A percentile compares a stretch with the other conserved stretches of the same genome.
phyloP scores from a whole-genome alignment of 2,888 invertebrate species.

The Drosophila picticornis region DNA sequence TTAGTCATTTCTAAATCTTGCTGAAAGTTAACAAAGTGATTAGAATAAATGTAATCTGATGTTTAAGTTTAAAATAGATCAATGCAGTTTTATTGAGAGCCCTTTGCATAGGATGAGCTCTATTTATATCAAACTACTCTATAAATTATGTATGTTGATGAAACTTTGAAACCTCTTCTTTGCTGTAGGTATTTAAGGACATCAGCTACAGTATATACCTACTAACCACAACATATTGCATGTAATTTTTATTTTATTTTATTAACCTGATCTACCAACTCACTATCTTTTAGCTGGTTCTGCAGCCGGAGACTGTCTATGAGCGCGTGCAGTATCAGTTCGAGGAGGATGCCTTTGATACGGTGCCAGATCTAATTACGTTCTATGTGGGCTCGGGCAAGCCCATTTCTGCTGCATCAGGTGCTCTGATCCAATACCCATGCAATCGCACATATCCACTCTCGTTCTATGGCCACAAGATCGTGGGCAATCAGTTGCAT shows the following conservation, averaged over 20 bases:
- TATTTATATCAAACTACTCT: background rate
- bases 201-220: background rate
- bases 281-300: slow-evolving; percentile 87
- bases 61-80: background rate
- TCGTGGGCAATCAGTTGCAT: slow-evolving; percentile 86
- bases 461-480: slow-evolving; percentile 89
- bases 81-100: background rate
- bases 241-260: background rate
- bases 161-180: background rate
- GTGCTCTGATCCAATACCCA: slow-evolving; percentile 94
- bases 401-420: slow-evolving; percentile 94
- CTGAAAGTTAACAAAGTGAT: background rate
- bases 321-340: slow-evolving; percentile 96
- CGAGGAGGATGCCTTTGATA: slow-evolving; percentile 97
- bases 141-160: background rate
- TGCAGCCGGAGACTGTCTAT: slow-evolving; percentile 96
- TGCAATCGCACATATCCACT: slow-evolving; percentile 93
- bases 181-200: background rate
- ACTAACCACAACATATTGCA: background rate
- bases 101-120: background rate
- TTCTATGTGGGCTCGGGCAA: slow-evolving; percentile 96
- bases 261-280: background rate
- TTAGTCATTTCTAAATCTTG: slow-evolving; percentile 80
- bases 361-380: slow-evolving; percentile 96
- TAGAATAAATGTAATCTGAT: background rate